Percentiles rank a stretch among this genome's conserved stretches.
phyloP scores from a whole-genome alignment of 2,113 vertebrate species.

The Connochaetes taurinus region DNA sequence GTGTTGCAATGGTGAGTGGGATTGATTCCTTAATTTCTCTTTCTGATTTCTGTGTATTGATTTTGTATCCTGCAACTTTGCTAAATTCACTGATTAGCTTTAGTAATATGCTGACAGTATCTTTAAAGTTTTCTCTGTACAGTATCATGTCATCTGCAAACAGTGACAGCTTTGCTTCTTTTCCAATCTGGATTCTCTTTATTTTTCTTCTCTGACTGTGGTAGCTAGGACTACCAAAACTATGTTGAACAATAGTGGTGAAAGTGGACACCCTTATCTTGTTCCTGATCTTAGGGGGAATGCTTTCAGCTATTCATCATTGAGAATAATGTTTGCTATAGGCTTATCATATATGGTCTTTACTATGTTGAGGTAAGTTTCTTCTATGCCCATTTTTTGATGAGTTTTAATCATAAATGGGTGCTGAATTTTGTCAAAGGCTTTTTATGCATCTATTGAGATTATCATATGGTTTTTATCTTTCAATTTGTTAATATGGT shows the following conservation, averaged over 20 bases:
- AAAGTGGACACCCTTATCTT: background rate
- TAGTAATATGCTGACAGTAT: background rate
- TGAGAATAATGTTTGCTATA: background rate
- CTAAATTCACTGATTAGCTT: background rate
- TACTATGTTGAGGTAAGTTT: background rate
- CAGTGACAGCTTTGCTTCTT: background rate
- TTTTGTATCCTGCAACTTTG: background rate
- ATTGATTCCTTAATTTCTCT: background rate
- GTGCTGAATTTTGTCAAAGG: background rate
- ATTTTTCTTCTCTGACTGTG: background rate
- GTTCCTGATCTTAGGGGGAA: background rate
- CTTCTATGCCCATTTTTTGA: background rate
- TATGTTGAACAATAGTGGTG: background rate
- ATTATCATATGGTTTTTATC: background rate
- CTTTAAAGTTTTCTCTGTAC: background rate
- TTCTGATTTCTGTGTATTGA: background rate
- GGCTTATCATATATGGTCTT: background rate
- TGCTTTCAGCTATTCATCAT: background rate
- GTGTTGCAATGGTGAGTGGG: background rate
- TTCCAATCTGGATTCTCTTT: background rate
- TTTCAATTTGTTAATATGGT: background rate
- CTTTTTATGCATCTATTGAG: background rate
- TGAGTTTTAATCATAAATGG: background rate
- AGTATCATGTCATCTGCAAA: background rate
- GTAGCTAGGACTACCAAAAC: background rate